Evolutionary conservation across 2,797 vertebrate genomes (phyloP).

Genomic region (Heterohyrax brucei): DNA sequence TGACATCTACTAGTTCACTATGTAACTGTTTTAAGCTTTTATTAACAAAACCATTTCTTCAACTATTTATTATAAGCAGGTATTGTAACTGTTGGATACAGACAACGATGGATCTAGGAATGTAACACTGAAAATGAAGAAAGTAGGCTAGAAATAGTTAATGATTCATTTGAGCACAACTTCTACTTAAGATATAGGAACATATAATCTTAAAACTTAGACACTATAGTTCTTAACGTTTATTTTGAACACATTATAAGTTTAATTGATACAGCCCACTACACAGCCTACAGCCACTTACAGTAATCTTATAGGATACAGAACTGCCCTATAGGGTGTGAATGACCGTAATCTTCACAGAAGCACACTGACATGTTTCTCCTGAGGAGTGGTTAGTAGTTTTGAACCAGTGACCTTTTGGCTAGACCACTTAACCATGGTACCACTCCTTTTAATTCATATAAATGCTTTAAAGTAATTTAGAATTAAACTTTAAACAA

Average conservation of each 20-base stretch:
- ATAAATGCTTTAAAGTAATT: slow-evolving; percentile 20
- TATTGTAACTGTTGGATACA: neutral
- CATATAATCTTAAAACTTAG: neutral
- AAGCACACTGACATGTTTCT: too few relatives aligned
- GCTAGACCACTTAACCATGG: too few relatives aligned
- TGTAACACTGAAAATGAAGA: neutral
- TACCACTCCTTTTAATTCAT: neutral
- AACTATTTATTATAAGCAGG: neutral
- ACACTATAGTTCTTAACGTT: neutral
- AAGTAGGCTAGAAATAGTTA: neutral
- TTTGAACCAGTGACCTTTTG: too few relatives aligned
- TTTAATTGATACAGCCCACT: neutral
- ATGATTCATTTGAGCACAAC: slow-evolving; percentile 47
- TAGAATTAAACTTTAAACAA: slow-evolving; percentile 56
- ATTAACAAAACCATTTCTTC: slow-evolving; percentile 30
- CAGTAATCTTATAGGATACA: too few relatives aligned
- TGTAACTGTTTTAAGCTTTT: slow-evolving; percentile 9
- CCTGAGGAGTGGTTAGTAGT: too few relatives aligned
- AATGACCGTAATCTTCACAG: too few relatives aligned
- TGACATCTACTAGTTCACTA: neutral
- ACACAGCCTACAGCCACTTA: too few relatives aligned
- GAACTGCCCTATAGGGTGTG: too few relatives aligned
- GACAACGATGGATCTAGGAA: neutral
- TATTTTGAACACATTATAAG: neutral
- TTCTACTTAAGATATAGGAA: slow-evolving; percentile 13